Evolutionary conservation across 2,113 vertebrate species (phyloP).

Genomic region (Circaetus gallicus): DNA sequence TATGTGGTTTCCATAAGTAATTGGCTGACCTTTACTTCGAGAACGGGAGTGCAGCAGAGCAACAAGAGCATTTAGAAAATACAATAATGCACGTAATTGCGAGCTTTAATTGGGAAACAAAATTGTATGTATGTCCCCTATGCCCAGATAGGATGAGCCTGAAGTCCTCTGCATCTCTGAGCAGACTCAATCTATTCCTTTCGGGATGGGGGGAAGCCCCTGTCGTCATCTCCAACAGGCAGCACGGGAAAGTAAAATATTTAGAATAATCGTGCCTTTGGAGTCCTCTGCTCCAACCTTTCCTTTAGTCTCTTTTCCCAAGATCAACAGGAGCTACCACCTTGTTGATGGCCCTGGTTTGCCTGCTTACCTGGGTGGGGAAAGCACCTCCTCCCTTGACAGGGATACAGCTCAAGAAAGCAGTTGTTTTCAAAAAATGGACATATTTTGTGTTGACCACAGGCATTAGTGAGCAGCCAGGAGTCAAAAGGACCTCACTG

Average conservation of each 20-base stretch:
- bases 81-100: not conserved
- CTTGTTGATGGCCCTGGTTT: not conserved
- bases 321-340: rapidly evolving
- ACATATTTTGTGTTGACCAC: not conserved
- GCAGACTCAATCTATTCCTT: not conserved
- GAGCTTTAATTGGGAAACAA: not conserved
- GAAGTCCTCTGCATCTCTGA: not conserved
- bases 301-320: not conserved
- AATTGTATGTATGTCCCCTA: no score
- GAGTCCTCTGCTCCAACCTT: not conserved
- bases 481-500: not conserved
- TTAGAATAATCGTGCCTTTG: not conserved
- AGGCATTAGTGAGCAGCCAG: not conserved
- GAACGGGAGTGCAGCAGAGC: not conserved
- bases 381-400: not conserved
- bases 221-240: not conserved
- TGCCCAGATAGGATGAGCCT: not conserved
- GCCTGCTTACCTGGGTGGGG: not conserved
- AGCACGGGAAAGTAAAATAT: not conserved
- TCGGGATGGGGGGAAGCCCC: not conserved
- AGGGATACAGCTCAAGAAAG: not conserved
- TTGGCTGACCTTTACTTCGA: slow-evolving; percentile 36
- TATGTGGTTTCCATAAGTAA: not conserved
- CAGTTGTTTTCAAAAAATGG: not conserved
- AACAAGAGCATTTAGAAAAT: not conserved